phyloP scores from a whole-genome alignment of 2,888 invertebrate genomes.

The Cyaniris semiargus region DNA sequence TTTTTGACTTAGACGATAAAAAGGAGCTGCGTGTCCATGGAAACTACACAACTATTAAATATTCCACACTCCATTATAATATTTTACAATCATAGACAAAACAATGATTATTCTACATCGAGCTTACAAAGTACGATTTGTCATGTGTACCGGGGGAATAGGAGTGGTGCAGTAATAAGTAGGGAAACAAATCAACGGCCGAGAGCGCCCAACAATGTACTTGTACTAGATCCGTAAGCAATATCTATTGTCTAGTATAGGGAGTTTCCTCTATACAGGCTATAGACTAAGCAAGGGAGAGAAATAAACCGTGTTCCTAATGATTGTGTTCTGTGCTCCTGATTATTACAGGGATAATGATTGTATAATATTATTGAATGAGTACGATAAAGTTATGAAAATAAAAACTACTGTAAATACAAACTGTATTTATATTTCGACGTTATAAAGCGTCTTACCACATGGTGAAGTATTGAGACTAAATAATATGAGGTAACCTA shows the following conservation, averaged over 20 bases:
- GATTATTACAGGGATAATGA: not conserved
- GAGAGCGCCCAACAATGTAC: slow-evolving; percentile 23
- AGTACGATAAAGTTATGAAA: too few relatives aligned
- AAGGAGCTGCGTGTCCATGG: too few relatives aligned
- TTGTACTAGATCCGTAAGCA: slow-evolving; percentile 8
- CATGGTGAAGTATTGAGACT: too few relatives aligned
- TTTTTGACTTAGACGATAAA: too few relatives aligned
- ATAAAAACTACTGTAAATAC: too few relatives aligned
- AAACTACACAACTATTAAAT: not conserved
- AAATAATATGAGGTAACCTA: too few relatives aligned
- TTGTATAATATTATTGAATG: not conserved
- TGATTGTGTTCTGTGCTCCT: not conserved
- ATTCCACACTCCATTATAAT: not conserved
- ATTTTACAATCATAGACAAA: not conserved
- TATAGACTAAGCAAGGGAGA: not conserved
- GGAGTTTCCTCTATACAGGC: not conserved
- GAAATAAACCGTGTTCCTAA: not conserved
- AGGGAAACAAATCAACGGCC: slow-evolving; percentile 30
- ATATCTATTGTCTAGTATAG: not conserved
- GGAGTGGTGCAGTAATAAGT: slow-evolving; percentile 27
- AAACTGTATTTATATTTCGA: too few relatives aligned
- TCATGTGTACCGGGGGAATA: not conserved
- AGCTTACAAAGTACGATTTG: not conserved
- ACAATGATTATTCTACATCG: not conserved
- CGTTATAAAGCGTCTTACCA: too few relatives aligned